A percentile compares a stretch with the other conserved stretches of the same genome.
Evolutionary conservation across 2,113 vertebrate species (phyloP).

Genomic region (Oryzias celebensis): DNA sequence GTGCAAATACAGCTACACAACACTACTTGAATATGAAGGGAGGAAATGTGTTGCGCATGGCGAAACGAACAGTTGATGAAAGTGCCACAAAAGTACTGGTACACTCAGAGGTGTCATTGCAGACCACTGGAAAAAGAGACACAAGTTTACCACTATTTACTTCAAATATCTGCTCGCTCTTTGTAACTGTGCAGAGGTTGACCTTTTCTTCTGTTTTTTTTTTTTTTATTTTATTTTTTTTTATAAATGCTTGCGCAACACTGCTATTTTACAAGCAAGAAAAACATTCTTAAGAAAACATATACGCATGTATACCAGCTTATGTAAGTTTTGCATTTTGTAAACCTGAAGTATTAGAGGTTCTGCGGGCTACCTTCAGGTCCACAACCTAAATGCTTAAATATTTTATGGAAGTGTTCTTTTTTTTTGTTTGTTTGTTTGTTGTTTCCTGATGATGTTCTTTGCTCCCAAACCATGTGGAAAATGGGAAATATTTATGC

Average conservation of each 20-base stretch:
- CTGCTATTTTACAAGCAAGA: conserved; percentile 67
- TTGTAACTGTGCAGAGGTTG: conserved; percentile 65
- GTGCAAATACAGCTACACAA: conserved; percentile 71
- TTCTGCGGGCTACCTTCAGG: conserved; percentile 59
- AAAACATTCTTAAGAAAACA: conserved; percentile 61
- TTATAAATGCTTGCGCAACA: conserved; percentile 59
- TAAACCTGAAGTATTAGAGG: conserved; percentile 72
- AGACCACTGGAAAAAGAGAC: conserved; percentile 72
- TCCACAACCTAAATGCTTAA: conserved; percentile 65
- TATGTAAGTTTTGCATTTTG: conserved; percentile 70
- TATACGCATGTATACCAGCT: conserved; percentile 70
- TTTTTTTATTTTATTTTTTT: too few relatives aligned
- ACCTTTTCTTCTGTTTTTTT: conserved; percentile 19
- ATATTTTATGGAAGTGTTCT: conserved; percentile 75
- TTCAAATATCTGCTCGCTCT: conserved; percentile 70
- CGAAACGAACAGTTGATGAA: conserved; percentile 59
- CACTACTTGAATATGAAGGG: conserved; percentile 81
- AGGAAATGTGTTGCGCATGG: conserved; percentile 60
- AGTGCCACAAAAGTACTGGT: conserved; percentile 67
- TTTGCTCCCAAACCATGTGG: conserved; percentile 55
- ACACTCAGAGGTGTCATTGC: conserved; percentile 69
- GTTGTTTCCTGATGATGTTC: conserved; percentile 30
- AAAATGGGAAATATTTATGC: conserved; percentile 47
- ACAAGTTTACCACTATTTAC: conserved; percentile 74
- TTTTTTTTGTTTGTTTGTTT: conserved; percentile 64